Base-by-base conservation (phyloP, 2,888 invertebrate genomes). In the Calameuta pallipes region DNA sequence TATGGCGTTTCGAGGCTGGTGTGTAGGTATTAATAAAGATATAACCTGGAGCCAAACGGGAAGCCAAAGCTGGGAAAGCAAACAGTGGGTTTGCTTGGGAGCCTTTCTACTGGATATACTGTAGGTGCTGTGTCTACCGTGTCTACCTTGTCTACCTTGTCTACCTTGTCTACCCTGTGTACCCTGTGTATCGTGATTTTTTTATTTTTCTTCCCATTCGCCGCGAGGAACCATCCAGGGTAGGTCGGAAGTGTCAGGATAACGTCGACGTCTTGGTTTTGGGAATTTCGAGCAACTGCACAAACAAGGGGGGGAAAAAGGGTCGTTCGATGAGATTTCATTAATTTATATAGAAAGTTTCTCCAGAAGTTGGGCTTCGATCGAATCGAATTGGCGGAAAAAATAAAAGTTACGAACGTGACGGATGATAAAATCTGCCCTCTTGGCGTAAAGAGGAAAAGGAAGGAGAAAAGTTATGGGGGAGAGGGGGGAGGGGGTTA, bases 11-110 rank as follows among this genome's bases (percentile, higher is more conserved):
- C 41, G 6, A 41, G 41, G 41, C 6, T 41, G 41, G 70, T 9
- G 70, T 6, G 70, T 33, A 13, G 33, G 70, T 70, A 30, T 31
- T 33, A 33, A 70, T 70, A 70, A 70, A 70, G 70, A 70, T 70
- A 70, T 70, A 70, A 41, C 70, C 70, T 70, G 33, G 34, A 73
- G 75, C 81, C 75, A 75, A 79, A 80, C 81, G 83, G 81, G 82
- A 83, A 82, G 80, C 79, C 79, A 76, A 81, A 77, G 80, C 85
- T 85, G 84, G 85, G 85, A 85, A 86, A 84, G 85, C 80, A 85
- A 85, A 85, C 85, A 84, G 78, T 71, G 78, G 73, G 41, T 75
- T 30, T 36, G 13, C 35, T 13, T 36, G 74, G 74, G 69, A 78
- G 15, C 41, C 35, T 78, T 73, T 75, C 69, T 75, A 76, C 73